A percentile compares a stretch with the other conserved stretches of the same genome.
Conservation (phyloP, 2,888 invertebrate genomes). For the Cantharis rustica region DNA sequence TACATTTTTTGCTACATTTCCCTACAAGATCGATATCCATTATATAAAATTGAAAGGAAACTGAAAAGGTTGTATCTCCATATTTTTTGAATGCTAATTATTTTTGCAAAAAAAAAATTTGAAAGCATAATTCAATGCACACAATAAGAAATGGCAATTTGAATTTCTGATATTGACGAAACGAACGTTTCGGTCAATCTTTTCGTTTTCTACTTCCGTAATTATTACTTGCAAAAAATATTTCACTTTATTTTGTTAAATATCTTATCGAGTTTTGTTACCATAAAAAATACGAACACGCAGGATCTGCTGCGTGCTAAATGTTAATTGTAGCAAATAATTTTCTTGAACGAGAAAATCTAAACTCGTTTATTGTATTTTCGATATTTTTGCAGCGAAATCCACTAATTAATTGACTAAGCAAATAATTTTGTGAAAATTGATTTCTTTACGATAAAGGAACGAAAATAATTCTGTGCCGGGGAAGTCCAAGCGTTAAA, state of each 20-base stretch:
- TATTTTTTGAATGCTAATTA: neutral
- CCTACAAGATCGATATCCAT: neutral
- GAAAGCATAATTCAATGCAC: neutral
- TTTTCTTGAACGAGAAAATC: neutral
- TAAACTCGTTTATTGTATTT: neutral
- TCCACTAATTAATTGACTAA: too few species aligned
- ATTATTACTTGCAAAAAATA: neutral
- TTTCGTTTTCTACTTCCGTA: neutral
- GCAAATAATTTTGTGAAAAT: neutral
- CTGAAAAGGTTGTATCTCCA: neutral
- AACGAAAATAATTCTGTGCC: neutral
- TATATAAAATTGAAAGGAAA: neutral
- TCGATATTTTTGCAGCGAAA: neutral
- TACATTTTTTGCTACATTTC: neutral
- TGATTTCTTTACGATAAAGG: neutral
- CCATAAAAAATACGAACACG: neutral
- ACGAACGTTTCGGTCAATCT: neutral
- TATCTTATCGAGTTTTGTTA: neutral
- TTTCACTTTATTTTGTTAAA: neutral
- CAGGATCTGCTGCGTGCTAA: neutral
- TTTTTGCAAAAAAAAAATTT: neutral
- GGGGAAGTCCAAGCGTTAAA: neutral
- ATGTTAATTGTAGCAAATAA: neutral
- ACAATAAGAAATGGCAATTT: neutral
- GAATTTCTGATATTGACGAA: neutral